A percentile compares a stretch with the other conserved stretches of the same genome.
phyloP scores from a whole-genome alignment of 1,140 invertebrate species.

The fruit fly (Drosophila melanogaster) region DNA sequence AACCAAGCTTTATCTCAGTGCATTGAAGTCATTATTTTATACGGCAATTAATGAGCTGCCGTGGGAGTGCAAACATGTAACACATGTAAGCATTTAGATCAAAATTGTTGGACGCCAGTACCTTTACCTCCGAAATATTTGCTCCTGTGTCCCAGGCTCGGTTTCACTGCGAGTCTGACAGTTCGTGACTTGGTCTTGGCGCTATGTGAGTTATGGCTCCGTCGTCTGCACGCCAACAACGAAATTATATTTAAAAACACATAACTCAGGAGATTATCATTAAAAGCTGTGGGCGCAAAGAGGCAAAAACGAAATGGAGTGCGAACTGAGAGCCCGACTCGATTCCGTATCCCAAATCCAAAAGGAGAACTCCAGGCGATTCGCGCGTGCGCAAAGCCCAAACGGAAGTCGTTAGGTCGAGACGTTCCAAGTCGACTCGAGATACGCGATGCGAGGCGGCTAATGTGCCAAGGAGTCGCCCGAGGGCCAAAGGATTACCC shows the following conservation, averaged over 20 bases:
- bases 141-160: slow-evolving; percentile 9
- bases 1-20: slow-evolving; percentile 18
- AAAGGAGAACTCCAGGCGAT: slow-evolving; percentile 35
- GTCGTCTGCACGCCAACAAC: slow-evolving; percentile 81
- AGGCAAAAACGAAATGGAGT: slow-evolving; percentile 1
- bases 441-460: slow-evolving; percentile 44
- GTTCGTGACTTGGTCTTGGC: slow-evolving; percentile 78
- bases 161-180: slow-evolving; percentile 50
- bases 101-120: slow-evolving; percentile 17
- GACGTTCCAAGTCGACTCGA: slow-evolving; percentile 38
- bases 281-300: slow-evolving; percentile 76
- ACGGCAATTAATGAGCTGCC: slow-evolving; percentile 68
- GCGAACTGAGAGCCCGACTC: not conserved
- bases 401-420: slow-evolving; percentile 79
- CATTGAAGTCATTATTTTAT: slow-evolving; percentile 66
- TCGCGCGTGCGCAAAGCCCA: slow-evolving; percentile 75
- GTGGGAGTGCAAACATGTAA: slow-evolving; percentile 69
- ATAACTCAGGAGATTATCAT: slow-evolving; percentile 84
- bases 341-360: slow-evolving; percentile 31
- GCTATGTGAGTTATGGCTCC: slow-evolving; percentile 75
- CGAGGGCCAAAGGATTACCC: slow-evolving; percentile 73
- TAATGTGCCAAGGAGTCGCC: slow-evolving; percentile 63
- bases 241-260: slow-evolving; percentile 84
- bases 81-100: slow-evolving; percentile 57
- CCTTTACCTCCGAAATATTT: not conserved